These are phyloP conservation scores for Chiroxiphia lanceolata DNA, from an alignment of 2,797 vertebrate genomes.

Conservation along the genomic window DNA sequence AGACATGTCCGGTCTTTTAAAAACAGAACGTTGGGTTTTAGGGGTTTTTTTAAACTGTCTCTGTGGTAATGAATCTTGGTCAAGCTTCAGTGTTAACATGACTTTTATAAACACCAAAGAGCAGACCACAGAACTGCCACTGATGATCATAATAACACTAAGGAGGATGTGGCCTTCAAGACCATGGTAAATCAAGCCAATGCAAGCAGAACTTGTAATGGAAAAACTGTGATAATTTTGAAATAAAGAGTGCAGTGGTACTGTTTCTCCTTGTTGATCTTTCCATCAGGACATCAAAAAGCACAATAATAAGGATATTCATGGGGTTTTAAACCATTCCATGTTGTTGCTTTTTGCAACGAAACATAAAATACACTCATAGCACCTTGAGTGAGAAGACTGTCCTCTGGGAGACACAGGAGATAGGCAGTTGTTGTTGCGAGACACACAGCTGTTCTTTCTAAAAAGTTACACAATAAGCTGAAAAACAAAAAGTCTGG, in stretches of 20 bases:
- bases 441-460: neutral
- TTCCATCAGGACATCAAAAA: neutral
- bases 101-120: neutral
- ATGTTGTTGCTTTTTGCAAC: neutral
- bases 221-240: neutral
- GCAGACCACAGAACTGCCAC: neutral
- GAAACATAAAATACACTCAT: neutral
- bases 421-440: neutral
- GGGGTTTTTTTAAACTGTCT: neutral
- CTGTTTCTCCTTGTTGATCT: neutral
- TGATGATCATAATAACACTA: neutral
- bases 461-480: neutral
- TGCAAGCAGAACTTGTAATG: slow-evolving; percentile 1
- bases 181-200: neutral
- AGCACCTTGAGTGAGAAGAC: neutral
- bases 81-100: slow-evolving; percentile 25
- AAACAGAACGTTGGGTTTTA: neutral
- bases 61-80: neutral
- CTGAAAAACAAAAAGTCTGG: neutral
- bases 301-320: neutral
- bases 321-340: neutral
- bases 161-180: slow-evolving; percentile 16
- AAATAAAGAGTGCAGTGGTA: neutral
- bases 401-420: neutral
- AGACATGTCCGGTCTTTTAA: neutral